Base-by-base conservation (phyloP, 2,113 vertebrate genomes). In the Chelonoidis abingdonii region DNA sequence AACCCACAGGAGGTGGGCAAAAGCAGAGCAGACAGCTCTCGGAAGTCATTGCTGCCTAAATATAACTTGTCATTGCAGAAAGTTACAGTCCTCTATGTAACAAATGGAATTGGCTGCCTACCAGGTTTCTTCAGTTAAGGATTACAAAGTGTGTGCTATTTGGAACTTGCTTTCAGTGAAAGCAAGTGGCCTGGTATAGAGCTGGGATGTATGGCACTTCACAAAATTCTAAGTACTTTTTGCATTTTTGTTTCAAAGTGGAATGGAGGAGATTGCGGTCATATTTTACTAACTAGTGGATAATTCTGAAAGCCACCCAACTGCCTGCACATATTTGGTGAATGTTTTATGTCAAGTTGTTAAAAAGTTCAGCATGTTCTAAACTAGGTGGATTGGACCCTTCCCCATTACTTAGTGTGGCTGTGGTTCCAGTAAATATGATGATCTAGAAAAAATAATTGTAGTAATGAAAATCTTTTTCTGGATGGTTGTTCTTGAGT, bases 21-120 rank as follows among this genome's bases (percentile, higher is more conserved):
- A 44, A 84, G 80, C 13, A 41, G 52, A 80, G 65, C 1, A 54
- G 85, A 41, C 56, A 54, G 56, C 41, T 87, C 90, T 35, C 38
- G 80, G 76, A 92, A 75, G 86, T 89, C 78, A 38, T 72, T 83
- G 80, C 65, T 94, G 22, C 62, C 90, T 86, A 86, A 95, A 90
- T 56, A 89, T 75, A 90, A 88, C 93, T 89, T 89, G 93, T 86
- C 86, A 22, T 82, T 95, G 59, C 31, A 80, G 91, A 94, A 93
- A 88, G 80, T 92, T n/a, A 49, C 38, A 59, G 75, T 54, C 79
- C 21, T 90, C 89, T 81, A 12, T 75, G 90, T 89, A 82, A 79
- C 54, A 88, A 94, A 69, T 44, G 95, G 93, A 87, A 53, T 80
- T 97, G 96, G 93, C 92, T 96, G 88, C 87, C 92, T 52, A 89